These are phyloP conservation scores for Mus minutoides DNA, from an alignment of 2,797 vertebrate species.

Conservation along the genomic window DNA sequence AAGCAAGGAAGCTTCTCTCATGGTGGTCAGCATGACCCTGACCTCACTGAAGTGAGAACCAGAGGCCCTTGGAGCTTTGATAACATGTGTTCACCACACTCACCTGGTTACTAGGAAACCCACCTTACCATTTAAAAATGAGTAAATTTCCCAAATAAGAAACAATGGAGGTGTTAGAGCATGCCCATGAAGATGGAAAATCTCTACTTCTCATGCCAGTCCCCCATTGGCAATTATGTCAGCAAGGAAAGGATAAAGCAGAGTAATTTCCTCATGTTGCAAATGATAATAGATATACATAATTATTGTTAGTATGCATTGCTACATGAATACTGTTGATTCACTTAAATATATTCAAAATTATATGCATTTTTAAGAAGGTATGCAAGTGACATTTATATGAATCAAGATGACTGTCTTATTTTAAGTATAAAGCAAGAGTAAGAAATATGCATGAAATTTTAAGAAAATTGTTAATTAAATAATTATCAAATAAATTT, in stretches of 20 bases:
- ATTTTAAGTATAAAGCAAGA: not conserved
- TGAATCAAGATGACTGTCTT: not conserved
- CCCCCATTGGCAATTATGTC: not conserved
- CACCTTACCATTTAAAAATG: slow-evolving; percentile 10
- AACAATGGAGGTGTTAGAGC: not conserved
- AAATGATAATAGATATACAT: not conserved
- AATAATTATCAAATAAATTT: not conserved
- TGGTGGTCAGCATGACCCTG: not conserved
- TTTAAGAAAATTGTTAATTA: slow-evolving; percentile 10
- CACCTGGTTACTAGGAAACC: not conserved
- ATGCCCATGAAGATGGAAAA: not conserved
- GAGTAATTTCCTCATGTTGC: not conserved
- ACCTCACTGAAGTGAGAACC: not conserved
- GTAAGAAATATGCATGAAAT: not conserved
- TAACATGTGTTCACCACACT: not conserved
- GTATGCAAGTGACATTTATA: not conserved
- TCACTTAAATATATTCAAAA: not conserved
- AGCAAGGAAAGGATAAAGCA: not conserved
- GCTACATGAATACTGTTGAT: not conserved
- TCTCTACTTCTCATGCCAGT: not conserved
- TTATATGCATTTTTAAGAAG: not conserved
- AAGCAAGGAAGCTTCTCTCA: not conserved
- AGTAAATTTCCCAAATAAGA: slow-evolving; percentile 10
- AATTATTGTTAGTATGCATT: not conserved
- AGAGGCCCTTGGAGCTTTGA: not conserved